Evolutionary conservation across 2,113 vertebrate species (phyloP), one percentile per base, ranked within the genome.

Genomic region (Syrmaticus mikado): DNA sequence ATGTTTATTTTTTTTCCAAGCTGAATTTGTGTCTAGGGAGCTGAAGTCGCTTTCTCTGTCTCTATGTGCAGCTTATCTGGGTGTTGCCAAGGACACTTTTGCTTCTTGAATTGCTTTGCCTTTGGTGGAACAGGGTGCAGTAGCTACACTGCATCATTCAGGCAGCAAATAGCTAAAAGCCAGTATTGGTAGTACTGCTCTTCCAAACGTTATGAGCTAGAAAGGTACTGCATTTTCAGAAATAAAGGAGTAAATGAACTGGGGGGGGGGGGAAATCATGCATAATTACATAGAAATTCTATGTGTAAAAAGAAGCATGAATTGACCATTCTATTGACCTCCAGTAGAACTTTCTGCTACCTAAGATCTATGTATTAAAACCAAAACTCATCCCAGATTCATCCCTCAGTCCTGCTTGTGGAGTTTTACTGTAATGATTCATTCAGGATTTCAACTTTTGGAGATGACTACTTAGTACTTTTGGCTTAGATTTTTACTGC

Each of bases 371-470:
- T n/a, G 13, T 81, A 71, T 55, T 81, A 72, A 72, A 86, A 84
- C 78, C 71, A n/a, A 82, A 88, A 68, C 27, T 43, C 22, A 57
- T 75, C 30, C 0, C 11, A 34, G 53, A 60, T 55, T 78, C 21
- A 66, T 91, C 10, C 14, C 14, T 85, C 25, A 38, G 73, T 81
- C 11, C 46, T 80, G 13, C 38, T 77, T 83, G 24, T 60, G 11
- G 53, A 34, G 16, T 57, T 85, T 81, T 67, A 75, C 67, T 48
- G 38, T 13, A 67, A 30, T 36, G 13, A 17, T 81, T 85, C 12
- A 36, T 81, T 71, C 58, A 83, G 46, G 45, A 93, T 43, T 81
- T 81, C 17, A 61, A 50, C 28, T 81, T 96, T 90, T 78, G 68
- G 68, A 78, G 19, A 25, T 40, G 53, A 76, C 7, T 1, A 46